These are phyloP conservation scores for Candidula unifasciata DNA, from an alignment of 2,888 invertebrate genomes.

Conservation along the genomic window DNA sequence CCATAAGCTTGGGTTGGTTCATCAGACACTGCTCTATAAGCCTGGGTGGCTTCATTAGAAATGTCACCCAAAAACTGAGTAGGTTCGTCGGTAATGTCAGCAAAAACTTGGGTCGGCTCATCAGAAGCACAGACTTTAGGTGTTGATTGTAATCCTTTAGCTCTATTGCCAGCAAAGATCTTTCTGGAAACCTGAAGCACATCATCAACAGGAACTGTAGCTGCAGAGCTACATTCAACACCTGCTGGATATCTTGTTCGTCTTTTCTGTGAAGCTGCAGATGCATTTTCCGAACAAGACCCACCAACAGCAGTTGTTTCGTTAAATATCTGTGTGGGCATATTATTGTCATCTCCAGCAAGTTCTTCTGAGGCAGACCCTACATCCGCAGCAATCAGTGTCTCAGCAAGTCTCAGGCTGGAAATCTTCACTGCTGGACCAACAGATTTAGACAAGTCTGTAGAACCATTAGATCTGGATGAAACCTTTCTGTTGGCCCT, in stretches of 20 bases:
- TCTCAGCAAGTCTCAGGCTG: no score
- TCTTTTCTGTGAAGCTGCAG: no score
- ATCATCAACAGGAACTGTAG: not conserved
- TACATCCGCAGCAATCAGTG: no score
- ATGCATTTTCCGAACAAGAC: not conserved
- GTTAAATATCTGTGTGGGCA: conserved; percentile 41
- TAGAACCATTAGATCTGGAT: no score
- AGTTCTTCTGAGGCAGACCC: no score
- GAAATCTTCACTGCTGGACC: no score
- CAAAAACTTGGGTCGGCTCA: no score
- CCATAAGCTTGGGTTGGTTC: conserved; percentile 17
- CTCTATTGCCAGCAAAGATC: no score
- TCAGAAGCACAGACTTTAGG: no score
- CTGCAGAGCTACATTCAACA: not conserved
- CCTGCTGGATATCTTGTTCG: not conserved
- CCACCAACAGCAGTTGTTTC: not conserved
- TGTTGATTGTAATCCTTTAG: no score
- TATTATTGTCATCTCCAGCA: not conserved
- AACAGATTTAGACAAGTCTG: no score
- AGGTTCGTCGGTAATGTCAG: not conserved
- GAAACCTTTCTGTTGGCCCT: no score
- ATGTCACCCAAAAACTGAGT: not conserved
- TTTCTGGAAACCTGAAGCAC: not conserved
- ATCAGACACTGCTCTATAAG: not conserved
- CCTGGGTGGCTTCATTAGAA: conserved; percentile 26